phyloP scores from a whole-genome alignment of 2,888 invertebrate genomes.

The Pristionchus maxplancki region DNA sequence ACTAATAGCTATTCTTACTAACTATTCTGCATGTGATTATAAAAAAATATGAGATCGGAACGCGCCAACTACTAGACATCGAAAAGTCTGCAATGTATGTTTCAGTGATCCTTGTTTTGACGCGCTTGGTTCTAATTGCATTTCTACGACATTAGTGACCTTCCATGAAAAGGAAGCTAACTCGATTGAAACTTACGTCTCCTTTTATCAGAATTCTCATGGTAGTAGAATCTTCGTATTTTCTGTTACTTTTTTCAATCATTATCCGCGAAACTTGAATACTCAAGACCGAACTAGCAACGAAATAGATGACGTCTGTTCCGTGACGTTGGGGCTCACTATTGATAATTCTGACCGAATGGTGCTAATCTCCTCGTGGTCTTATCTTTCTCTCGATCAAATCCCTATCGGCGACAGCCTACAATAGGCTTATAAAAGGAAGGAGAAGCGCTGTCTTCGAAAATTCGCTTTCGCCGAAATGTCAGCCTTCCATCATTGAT shows the following conservation, averaged over 20 bases:
- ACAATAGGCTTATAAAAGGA: constrained; percentile 26
- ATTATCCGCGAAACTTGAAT: not conserved
- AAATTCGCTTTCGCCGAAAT: not conserved
- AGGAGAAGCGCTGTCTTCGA: not conserved
- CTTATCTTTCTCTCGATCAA: not conserved
- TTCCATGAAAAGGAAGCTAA: no score
- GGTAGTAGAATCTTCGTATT: no score
- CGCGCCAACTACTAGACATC: no score
- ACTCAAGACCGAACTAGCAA: not conserved
- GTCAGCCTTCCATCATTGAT: not conserved
- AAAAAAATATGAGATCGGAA: no score
- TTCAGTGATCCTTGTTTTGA: not conserved
- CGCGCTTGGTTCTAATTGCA: not conserved
- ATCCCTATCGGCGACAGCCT: not conserved
- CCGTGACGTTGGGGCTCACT: not conserved
- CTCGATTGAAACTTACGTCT: no score
- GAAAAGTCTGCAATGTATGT: not conserved
- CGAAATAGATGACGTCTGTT: not conserved
- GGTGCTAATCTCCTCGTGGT: constrained; percentile 29
- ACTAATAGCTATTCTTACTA: no score
- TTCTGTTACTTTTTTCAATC: no score
- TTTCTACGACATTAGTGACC: not conserved
- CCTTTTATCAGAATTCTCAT: no score
- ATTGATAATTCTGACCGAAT: not conserved
- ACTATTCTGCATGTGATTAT: no score